Percentiles rank a stretch among this genome's conserved stretches.
Evolutionary conservation across 1,140 invertebrate species (phyloP).

Genomic region (Carposina sasakii): DNA sequence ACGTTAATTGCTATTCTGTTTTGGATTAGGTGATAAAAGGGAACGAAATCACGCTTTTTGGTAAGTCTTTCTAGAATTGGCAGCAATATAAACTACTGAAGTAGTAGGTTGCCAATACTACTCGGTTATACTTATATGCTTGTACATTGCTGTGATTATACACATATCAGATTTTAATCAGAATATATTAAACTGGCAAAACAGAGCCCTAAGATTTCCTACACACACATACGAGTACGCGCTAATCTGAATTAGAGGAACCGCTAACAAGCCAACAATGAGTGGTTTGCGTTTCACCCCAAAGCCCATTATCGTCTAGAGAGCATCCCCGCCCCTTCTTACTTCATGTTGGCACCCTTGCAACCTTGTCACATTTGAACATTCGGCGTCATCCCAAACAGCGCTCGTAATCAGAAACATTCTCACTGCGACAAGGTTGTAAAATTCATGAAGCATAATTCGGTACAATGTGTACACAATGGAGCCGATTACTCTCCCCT

Average conservation of each 20-base stretch:
- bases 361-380: constrained; percentile 44
- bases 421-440: constrained; percentile 21
- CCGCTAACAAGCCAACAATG: constrained; percentile 66
- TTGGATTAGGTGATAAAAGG: too few relatives aligned
- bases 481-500: constrained; percentile 65
- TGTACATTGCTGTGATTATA: too few relatives aligned
- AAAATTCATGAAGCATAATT: constrained; percentile 33
- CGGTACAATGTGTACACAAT: constrained; percentile 65
- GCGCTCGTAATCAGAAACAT: constrained; percentile 4
- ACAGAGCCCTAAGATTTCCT: too few relatives aligned
- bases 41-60: too few relatives aligned
- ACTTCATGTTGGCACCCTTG: constrained; percentile 33
- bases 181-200: too few relatives aligned
- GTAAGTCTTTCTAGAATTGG: too few relatives aligned
- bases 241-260: constrained; percentile 58
- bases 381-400: constrained; percentile 19
- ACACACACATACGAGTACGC: too few relatives aligned
- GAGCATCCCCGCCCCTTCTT: constrained; percentile 55
- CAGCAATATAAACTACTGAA: too few relatives aligned
- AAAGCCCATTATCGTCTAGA: constrained; percentile 61
- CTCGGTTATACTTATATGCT: too few relatives aligned
- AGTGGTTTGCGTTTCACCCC: constrained; percentile 63
- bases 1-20: too few relatives aligned
- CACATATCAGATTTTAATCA: too few relatives aligned
- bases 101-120: too few relatives aligned